A percentile compares a stretch with the other conserved stretches of the same genome.
Conservation (phyloP, 1,140 invertebrate species). For the Listronotus bonariensis region DNA sequence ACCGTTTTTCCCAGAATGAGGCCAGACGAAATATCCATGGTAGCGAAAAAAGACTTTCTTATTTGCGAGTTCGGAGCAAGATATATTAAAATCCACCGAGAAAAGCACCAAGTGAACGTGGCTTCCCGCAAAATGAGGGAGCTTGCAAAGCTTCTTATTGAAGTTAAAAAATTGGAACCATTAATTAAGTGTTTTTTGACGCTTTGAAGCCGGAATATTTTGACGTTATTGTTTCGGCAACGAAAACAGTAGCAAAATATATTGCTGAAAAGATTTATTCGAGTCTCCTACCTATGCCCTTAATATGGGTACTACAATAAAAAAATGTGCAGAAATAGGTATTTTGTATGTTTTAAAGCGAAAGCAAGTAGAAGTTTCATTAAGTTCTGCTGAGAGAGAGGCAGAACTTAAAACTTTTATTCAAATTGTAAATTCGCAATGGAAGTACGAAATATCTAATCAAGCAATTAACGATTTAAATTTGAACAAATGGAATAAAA, state of each 20-base stretch:
- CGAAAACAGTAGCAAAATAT: slow-evolving; percentile 36
- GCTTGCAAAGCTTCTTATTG: slow-evolving; percentile 43
- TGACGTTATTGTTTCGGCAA: slow-evolving; percentile 31
- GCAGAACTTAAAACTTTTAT: slow-evolving; percentile 48
- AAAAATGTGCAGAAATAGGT: slow-evolving; percentile 40
- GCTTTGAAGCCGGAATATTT: slow-evolving; percentile 43
- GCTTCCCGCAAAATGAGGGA: slow-evolving; percentile 48
- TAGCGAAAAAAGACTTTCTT: slow-evolving; percentile 43
- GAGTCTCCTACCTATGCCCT: slow-evolving; percentile 35
- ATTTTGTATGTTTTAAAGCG: slow-evolving; percentile 29
- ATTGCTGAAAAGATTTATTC: slow-evolving; percentile 26
- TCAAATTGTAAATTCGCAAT: slow-evolving; percentile 46
- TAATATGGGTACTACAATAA: slow-evolving; percentile 39
- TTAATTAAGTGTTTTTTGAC: slow-evolving; percentile 36
- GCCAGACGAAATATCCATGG: slow-evolving; percentile 34
- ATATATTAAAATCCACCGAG: slow-evolving; percentile 48
- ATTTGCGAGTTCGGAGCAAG: slow-evolving; percentile 47
- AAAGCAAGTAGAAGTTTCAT: slow-evolving; percentile 3
- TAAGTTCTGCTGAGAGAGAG: slow-evolving; percentile 39
- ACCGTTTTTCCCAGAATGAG: slow-evolving; percentile 38
- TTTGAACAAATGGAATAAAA: slow-evolving; percentile 43
- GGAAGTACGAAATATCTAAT: slow-evolving; percentile 50
- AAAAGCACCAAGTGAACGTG: slow-evolving; percentile 46
- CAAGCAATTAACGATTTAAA: slow-evolving; percentile 41
- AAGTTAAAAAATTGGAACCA: slow-evolving; percentile 44